Percentiles rank a stretch among this genome's conserved stretches.
phyloP scores from a whole-genome alignment of 2,113 vertebrate genomes.

The Amphiprion ocellaris region DNA sequence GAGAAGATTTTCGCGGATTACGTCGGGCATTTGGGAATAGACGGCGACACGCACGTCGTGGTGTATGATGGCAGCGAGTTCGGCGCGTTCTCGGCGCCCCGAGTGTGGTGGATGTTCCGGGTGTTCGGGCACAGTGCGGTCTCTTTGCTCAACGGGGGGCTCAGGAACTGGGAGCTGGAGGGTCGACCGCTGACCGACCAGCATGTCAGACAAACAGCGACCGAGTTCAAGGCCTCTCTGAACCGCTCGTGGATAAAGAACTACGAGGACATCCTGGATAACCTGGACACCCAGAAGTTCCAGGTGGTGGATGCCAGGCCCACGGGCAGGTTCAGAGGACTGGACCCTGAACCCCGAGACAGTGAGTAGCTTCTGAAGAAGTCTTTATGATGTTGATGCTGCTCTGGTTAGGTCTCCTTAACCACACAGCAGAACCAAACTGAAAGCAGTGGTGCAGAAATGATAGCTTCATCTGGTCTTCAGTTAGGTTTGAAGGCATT shows the following conservation, averaged over 20 bases:
- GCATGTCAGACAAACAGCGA: conserved; percentile 61
- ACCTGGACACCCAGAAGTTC: conserved; percentile 86
- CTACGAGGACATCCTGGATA: conserved; percentile 89
- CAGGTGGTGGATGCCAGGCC: conserved; percentile 91
- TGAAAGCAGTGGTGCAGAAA: too few species aligned
- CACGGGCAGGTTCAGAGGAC: conserved; percentile 88
- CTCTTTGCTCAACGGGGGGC: conserved; percentile 90
- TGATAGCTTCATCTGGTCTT: too few species aligned
- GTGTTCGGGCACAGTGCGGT: conserved; percentile 90
- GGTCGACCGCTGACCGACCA: conserved; percentile 80
- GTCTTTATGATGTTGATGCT: neutral
- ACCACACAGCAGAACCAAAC: too few species aligned
- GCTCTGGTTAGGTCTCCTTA: neutral
- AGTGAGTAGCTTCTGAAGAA: conserved; percentile 80
- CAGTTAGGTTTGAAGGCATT: too few species aligned
- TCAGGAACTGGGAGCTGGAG: conserved; percentile 89
- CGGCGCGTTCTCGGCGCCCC: conserved; percentile 90
- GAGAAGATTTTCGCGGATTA: conserved; percentile 87
- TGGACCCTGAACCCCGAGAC: conserved; percentile 91
- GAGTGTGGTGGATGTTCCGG: conserved; percentile 98
- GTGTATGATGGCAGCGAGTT: conserved; percentile 93
- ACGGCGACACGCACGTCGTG: conserved; percentile 89
- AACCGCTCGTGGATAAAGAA: conserved; percentile 87
- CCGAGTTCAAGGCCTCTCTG: conserved; percentile 83
- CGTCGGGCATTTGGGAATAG: conserved; percentile 88